Percentiles rank a stretch among this genome's conserved stretches.
Conservation (phyloP, 2,113 vertebrate species). For the Cyprinodon tularosa region DNA sequence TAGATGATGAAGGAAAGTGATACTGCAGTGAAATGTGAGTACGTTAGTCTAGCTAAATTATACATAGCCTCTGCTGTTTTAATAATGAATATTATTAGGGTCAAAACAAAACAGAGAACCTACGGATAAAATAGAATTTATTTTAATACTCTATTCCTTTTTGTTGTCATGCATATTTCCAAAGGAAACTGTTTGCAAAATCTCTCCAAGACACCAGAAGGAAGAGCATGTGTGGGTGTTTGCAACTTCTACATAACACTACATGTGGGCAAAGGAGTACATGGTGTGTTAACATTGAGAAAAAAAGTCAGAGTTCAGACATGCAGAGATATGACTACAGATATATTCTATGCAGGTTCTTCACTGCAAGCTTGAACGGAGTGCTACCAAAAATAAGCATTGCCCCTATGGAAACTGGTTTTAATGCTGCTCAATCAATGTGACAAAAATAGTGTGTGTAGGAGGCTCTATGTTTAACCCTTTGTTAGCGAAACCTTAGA, state of each 20-base stretch:
- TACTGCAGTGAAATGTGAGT: slow-evolving; percentile 53
- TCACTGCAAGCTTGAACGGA: not conserved
- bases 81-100: slow-evolving; percentile 53
- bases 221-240: slow-evolving; percentile 33
- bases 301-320: slow-evolving; percentile 25
- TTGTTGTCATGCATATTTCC: not conserved
- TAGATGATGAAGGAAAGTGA: slow-evolving; percentile 19
- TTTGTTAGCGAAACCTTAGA: slow-evolving; percentile 13
- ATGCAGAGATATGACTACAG: not conserved
- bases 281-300: slow-evolving; percentile 11
- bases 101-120: slow-evolving; percentile 34
- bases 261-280: slow-evolving; percentile 30
- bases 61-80: slow-evolving; percentile 27
- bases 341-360: slow-evolving; percentile 37
- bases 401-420: slow-evolving; percentile 45
- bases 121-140: not conserved
- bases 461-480: slow-evolving; percentile 50
- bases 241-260: slow-evolving; percentile 9
- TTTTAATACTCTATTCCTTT: not conserved
- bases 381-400: slow-evolving; percentile 41
- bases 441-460: slow-evolving; percentile 56
- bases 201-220: slow-evolving; percentile 10
- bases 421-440: slow-evolving; percentile 43
- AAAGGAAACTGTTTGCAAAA: slow-evolving; percentile 9
- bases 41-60: slow-evolving; percentile 49